Evolutionary conservation across 2,797 vertebrate species (phyloP).

Genomic region (Lacerta viridis): DNA sequence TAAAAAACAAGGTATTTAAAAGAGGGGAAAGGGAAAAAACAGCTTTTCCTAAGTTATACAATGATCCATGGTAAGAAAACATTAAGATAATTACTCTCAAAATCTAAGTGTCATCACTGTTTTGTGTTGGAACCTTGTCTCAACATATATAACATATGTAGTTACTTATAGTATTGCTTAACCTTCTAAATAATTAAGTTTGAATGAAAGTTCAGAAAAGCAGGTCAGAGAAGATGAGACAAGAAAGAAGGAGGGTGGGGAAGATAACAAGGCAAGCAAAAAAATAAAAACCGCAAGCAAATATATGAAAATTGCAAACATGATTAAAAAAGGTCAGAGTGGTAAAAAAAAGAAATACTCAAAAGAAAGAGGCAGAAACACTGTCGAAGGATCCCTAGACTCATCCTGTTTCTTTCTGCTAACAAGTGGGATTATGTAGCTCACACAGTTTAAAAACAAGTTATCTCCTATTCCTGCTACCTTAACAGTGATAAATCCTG

Average conservation of each 20-base stretch:
- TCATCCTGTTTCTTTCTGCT: conserved; percentile 40
- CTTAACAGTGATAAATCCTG: neutral
- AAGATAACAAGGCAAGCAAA: neutral
- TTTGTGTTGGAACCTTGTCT: neutral
- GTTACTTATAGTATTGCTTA: neutral
- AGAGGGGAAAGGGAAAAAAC: neutral
- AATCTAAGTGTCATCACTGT: no score
- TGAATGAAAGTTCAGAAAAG: neutral
- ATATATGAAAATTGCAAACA: conserved; percentile 11
- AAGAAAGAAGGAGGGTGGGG: conserved; percentile 41
- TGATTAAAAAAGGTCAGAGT: conserved; percentile 43
- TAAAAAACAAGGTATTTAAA: neutral
- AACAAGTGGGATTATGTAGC: conserved; percentile 6
- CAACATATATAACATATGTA: no score
- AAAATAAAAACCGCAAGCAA: conserved; percentile 18
- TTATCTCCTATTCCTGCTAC: neutral
- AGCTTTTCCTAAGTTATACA: neutral
- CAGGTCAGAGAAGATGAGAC: neutral
- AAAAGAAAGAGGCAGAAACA: conserved; percentile 56
- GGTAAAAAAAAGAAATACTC: conserved; percentile 35
- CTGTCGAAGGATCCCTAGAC: conserved; percentile 63
- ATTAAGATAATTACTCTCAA: neutral
- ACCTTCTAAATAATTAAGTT: neutral
- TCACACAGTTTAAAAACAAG: conserved; percentile 23
- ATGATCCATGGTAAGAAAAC: neutral